Percentiles rank a stretch among this genome's conserved stretches.
These are phyloP conservation scores for Limosa lapponica DNA, from an alignment of 2,797 vertebrate species.

Conservation along the genomic window DNA sequence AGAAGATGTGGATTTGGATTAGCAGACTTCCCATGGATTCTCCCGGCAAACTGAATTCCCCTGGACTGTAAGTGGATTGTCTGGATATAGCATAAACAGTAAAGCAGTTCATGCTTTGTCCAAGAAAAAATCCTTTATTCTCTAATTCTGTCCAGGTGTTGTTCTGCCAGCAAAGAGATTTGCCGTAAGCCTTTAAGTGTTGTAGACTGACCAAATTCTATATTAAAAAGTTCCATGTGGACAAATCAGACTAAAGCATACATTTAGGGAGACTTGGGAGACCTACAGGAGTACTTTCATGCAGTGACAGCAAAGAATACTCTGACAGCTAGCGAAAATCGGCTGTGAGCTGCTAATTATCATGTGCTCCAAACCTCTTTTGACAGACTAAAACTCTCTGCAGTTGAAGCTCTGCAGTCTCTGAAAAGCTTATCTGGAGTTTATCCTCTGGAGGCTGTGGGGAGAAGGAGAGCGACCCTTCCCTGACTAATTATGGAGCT, in stretches of 20 bases:
- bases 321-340: slow-evolving; percentile 39
- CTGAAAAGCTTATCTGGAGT: slow-evolving; percentile 15
- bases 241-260: slow-evolving; percentile 2
- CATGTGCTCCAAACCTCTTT: not conserved
- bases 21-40: slow-evolving; percentile 1
- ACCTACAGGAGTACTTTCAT: slow-evolving; percentile 3
- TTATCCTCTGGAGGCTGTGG: not conserved
- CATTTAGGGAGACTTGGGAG: not conserved
- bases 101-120: not conserved
- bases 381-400: not conserved
- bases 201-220: not conserved
- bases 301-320: slow-evolving; percentile 27
- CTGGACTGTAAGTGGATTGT: not conserved
- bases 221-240: not conserved
- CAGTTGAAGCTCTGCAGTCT: not conserved
- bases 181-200: slow-evolving; percentile 28
- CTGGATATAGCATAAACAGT: not conserved
- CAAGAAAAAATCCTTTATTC: not conserved
- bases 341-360: slow-evolving; percentile 29
- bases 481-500: slow-evolving; percentile 1
- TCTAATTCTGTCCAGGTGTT: slow-evolving; percentile 8
- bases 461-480: slow-evolving; percentile 2
- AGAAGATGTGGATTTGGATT: slow-evolving; percentile 20
- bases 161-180: slow-evolving; percentile 21
- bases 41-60: not conserved